Percentiles rank a stretch among this genome's conserved stretches.
Conservation (phyloP, 35 echinoderm and acorn worm species). For the Anneissia japonica region DNA sequence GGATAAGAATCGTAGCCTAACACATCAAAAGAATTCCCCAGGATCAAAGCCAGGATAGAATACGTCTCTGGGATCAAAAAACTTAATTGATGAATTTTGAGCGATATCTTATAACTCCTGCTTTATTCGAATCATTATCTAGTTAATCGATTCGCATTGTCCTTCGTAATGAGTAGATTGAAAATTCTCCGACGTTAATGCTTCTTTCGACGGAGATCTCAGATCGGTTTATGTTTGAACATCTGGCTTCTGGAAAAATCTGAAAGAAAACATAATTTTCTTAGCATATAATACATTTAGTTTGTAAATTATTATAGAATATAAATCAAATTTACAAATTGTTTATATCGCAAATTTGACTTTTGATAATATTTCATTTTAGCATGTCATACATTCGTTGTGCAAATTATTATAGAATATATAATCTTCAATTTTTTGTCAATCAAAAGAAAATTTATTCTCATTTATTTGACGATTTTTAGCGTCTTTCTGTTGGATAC, state of each 20-base stretch:
- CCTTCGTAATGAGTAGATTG: background rate
- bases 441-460: too few species aligned
- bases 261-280: too few species aligned
- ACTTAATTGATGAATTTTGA: background rate
- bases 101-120: background rate
- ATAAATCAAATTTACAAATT: too few species aligned
- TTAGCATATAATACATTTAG: too few species aligned
- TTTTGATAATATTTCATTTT: too few species aligned
- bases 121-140: background rate
- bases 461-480: too few species aligned
- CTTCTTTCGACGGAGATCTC: background rate
- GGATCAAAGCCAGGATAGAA: background rate
- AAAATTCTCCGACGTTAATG: background rate
- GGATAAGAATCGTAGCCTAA: background rate
- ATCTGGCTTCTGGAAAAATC: background rate
- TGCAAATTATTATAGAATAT: too few species aligned
- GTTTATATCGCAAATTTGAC: too few species aligned
- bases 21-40: constrained; percentile 1
- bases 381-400: too few species aligned
- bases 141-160: background rate
- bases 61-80: background rate
- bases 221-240: background rate
- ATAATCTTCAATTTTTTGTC: too few species aligned
- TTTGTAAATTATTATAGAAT: too few species aligned
- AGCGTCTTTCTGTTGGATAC: too few species aligned